Conservation (phyloP, 2,888 invertebrate species). For the Brachypalpus laphriformis region DNA sequence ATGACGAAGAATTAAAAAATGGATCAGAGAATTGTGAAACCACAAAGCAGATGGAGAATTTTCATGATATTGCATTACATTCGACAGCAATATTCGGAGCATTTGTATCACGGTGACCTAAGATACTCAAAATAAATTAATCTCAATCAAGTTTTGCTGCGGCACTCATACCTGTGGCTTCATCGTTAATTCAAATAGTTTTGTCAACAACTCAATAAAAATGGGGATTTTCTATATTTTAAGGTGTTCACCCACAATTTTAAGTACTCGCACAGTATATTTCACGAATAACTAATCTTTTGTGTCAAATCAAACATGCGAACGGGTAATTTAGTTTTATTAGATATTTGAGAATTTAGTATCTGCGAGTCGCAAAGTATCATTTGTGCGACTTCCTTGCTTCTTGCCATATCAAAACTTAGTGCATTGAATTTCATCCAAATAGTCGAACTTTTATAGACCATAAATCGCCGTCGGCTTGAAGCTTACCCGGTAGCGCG, state of each 20-base stretch:
- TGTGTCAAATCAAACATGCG: constrained; percentile 12
- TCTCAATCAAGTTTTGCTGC: too few relatives aligned
- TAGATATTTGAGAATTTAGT: background rate
- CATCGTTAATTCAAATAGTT: background rate
- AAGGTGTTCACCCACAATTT: constrained; percentile 24
- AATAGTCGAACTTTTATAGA: constrained; percentile 34
- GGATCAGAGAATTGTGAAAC: too few relatives aligned
- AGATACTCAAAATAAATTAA: too few relatives aligned
- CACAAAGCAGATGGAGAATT: too few relatives aligned
- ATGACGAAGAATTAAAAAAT: too few relatives aligned
- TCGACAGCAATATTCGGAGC: too few relatives aligned
- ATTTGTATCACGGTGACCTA: too few relatives aligned
- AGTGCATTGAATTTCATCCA: constrained; percentile 50
- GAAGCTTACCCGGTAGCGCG: background rate
- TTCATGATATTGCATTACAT: too few relatives aligned
- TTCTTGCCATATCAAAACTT: constrained; percentile 1
- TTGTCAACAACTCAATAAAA: constrained; percentile 3
- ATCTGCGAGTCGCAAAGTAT: constrained; percentile 2
- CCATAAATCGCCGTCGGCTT: constrained; percentile 37
- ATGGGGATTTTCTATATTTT: background rate
- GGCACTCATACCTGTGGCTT: background rate
- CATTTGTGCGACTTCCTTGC: background rate
- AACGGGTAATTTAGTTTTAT: constrained; percentile 19
- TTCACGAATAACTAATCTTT: constrained; percentile 15
- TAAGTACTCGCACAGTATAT: background rate